phyloP scores from a whole-genome alignment of 2,888 invertebrate species.

The Sinotaia quadrata region DNA sequence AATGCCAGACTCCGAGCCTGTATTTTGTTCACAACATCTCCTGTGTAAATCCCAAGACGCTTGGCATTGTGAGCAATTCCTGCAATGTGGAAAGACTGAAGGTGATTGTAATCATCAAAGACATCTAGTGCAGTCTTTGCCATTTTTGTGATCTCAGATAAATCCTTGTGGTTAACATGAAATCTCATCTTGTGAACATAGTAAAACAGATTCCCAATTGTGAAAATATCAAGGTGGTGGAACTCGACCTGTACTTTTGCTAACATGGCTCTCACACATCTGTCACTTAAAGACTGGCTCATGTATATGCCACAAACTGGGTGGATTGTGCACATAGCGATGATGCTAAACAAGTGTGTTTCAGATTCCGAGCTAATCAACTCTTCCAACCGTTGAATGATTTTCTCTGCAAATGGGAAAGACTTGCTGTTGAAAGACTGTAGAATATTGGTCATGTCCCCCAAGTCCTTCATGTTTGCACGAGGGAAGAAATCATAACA shows the following conservation, averaged over 20 bases:
- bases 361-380: background rate
- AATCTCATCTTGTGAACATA: conserved; percentile 16
- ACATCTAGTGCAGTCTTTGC: conserved; percentile 9
- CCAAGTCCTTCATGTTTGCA: conserved; percentile 17
- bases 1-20: conserved; percentile 9
- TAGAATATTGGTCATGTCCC: conserved; percentile 11
- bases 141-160: background rate
- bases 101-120: background rate
- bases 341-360: conserved; percentile 1
- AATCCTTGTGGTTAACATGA: background rate
- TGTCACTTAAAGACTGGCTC: conserved; percentile 20
- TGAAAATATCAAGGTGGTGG: conserved; percentile 3
- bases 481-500: conserved; percentile 13
- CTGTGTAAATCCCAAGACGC: conserved; percentile 9
- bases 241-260: background rate
- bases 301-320: conserved; percentile 11
- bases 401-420: conserved; percentile 10
- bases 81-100: conserved; percentile 12
- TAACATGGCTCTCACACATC: conserved; percentile 4
- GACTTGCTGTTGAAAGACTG: conserved; percentile 5
- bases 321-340: conserved; percentile 9
- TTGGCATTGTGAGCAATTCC: conserved; percentile 21
- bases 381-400: conserved; percentile 17
- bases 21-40: background rate
- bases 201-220: conserved; percentile 9